Evolutionary conservation across 2,888 invertebrate species (phyloP).

Genomic region (Epistrophe eligans): DNA sequence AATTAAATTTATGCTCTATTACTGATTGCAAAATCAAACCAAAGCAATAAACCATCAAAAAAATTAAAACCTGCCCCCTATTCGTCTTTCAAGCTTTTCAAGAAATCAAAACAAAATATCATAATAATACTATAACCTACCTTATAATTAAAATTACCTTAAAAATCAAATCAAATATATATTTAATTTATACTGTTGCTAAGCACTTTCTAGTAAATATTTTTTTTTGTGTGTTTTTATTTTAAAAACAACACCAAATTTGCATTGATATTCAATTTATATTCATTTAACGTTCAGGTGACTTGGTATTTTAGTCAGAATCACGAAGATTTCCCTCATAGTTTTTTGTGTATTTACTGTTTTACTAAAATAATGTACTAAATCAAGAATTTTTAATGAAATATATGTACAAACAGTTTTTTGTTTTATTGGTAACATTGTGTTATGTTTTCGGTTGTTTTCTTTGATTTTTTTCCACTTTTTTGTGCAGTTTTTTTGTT

Average conservation of each 20-base stretch:
- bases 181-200: conserved; percentile 48
- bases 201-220: conserved; percentile 50
- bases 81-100: not conserved
- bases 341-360: not conserved
- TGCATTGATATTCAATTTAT: conserved; percentile 67
- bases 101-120: conserved; percentile 14
- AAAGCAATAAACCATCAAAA: not conserved
- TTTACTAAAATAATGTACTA: conserved; percentile 20
- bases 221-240: conserved; percentile 14
- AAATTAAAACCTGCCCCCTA: not conserved
- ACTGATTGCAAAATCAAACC: conserved; percentile 4
- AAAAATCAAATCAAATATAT: conserved; percentile 10
- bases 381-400: conserved; percentile 18
- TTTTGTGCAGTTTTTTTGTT: conserved; percentile 11
- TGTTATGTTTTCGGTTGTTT: not conserved
- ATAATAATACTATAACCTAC: not conserved
- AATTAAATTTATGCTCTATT: conserved; percentile 1
- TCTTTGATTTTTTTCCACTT: not conserved
- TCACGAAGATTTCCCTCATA: conserved; percentile 40
- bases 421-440: not conserved
- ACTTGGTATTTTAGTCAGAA: conserved; percentile 7
- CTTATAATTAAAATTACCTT: conserved; percentile 28
- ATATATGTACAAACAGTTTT: not conserved
- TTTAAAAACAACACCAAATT: conserved; percentile 61
- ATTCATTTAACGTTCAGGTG: conserved; percentile 61